Percentiles rank a stretch among this genome's conserved stretches.
Conservation (phyloP, 2,888 invertebrate species). For the Augiades crinisus region DNA sequence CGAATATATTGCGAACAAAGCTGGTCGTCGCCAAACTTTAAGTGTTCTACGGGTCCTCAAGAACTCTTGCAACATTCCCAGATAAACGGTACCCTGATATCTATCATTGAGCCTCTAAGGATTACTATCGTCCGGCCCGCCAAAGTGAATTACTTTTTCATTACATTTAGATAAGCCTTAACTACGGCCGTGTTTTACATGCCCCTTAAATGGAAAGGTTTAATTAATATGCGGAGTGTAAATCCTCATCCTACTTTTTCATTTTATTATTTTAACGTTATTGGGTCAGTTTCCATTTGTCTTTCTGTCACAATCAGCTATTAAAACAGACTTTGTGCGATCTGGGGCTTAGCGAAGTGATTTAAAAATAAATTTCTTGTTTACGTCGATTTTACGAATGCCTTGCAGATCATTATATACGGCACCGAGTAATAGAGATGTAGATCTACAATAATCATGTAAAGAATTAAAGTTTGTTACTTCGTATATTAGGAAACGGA, state of each 20-base stretch:
- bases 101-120: conserved; percentile 34
- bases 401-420: too few species aligned
- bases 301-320: conserved; percentile 51
- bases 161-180: conserved; percentile 41
- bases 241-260: not conserved
- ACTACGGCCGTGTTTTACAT: conserved; percentile 12
- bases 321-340: conserved; percentile 58
- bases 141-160: conserved; percentile 44
- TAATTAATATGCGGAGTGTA: not conserved
- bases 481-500: too few species aligned
- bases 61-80: conserved; percentile 20
- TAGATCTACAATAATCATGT: too few species aligned
- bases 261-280: conserved; percentile 21
- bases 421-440: too few species aligned
- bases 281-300: conserved; percentile 40
- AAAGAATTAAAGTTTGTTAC: too few species aligned
- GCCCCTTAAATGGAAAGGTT: conserved; percentile 1
- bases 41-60: conserved; percentile 1
- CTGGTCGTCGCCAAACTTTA: too few species aligned
- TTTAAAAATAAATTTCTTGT: too few species aligned
- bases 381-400: too few species aligned
- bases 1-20: too few species aligned
- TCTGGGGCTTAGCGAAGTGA: conserved; percentile 55
- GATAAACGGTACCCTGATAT: conserved; percentile 30
- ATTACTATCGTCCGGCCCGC: conserved; percentile 37